Percentiles rank a stretch among this genome's conserved stretches.
Conservation (phyloP, 2,113 vertebrate genomes). For the Gymnarchus niloticus region DNA sequence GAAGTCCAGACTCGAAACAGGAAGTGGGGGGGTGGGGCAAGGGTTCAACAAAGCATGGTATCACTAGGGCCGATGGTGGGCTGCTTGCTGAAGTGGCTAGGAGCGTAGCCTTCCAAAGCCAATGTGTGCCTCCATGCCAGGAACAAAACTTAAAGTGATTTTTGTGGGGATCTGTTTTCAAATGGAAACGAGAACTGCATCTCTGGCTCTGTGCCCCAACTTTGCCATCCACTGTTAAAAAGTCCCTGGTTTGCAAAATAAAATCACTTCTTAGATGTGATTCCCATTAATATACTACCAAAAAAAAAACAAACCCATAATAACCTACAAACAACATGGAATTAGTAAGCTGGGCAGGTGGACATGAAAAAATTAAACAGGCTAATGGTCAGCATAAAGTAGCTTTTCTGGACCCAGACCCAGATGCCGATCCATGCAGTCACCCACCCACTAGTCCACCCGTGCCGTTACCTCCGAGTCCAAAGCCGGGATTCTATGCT, state of each 20-base stretch:
- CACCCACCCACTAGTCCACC: background rate
- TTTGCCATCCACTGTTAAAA: background rate
- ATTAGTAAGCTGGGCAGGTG: background rate
- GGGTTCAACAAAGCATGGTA: background rate
- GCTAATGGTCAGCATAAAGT: background rate
- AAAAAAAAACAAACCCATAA: no score
- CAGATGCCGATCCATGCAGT: background rate
- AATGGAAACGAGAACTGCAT: no score
- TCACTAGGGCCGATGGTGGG: background rate
- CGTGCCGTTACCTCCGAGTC: background rate
- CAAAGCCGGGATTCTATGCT: conserved; percentile 28
- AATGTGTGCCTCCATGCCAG: no score
- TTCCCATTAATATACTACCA: no score
- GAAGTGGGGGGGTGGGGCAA: background rate
- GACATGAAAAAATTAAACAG: conserved; percentile 26
- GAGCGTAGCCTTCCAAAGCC: no score
- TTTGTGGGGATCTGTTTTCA: no score
- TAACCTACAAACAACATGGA: background rate
- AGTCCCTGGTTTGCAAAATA: no score
- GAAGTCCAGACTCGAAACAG: background rate
- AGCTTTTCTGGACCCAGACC: conserved; percentile 36
- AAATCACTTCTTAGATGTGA: no score
- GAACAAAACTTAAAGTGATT: no score
- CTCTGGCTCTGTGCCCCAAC: background rate
- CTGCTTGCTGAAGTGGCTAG: background rate